A percentile compares a stretch with the other conserved stretches of the same genome.
Evolutionary conservation across 1,140 invertebrate genomes (phyloP).

Genomic region (Anastrepha obliqua): DNA sequence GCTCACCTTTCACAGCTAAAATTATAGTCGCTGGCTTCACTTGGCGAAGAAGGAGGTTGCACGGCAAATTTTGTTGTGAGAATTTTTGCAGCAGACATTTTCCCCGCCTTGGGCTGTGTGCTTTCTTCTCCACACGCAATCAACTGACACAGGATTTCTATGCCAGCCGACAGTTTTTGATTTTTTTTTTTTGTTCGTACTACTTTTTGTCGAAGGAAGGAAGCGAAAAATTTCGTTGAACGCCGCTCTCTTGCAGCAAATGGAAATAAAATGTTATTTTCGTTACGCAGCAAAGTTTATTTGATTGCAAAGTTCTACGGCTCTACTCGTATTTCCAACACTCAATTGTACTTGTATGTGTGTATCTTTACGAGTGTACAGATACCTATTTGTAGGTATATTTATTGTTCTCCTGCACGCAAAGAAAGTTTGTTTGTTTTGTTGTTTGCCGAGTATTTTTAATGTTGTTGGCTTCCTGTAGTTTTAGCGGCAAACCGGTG

Average conservation of each 20-base stretch:
- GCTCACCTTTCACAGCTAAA: background rate
- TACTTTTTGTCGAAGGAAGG: background rate
- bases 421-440: conserved; percentile 38
- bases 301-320: background rate
- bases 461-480: background rate
- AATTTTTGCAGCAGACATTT: conserved; percentile 41
- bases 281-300: conserved; percentile 13
- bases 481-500: background rate
- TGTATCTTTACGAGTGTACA: background rate
- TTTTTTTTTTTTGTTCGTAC: background rate
- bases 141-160: background rate
- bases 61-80: background rate
- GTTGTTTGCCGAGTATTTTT: background rate
- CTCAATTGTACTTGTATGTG: background rate
- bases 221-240: conserved; percentile 41
- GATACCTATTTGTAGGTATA: background rate
- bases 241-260: background rate
- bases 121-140: background rate
- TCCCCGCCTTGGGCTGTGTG: background rate
- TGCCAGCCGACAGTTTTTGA: background rate
- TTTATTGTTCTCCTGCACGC: background rate
- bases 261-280: conserved; percentile 4
- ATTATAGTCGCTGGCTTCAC: background rate
- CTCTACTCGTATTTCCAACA: too few species aligned
- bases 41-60: background rate